Conservation (phyloP, 2,888 invertebrate species). For the Protula sp. region DNA sequence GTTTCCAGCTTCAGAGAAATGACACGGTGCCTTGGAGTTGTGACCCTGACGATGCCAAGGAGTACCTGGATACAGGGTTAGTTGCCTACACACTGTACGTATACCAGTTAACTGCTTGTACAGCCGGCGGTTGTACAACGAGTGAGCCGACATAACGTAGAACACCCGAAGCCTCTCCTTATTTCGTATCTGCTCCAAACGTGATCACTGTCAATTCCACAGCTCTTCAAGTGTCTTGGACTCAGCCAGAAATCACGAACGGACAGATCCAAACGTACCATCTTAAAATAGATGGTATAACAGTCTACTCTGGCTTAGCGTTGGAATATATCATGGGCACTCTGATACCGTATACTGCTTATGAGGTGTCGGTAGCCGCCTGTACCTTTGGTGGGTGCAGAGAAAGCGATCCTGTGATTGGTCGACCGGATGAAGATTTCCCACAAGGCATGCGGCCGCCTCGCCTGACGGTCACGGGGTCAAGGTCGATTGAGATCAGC, state of each 20-base stretch:
- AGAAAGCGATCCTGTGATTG: constrained; percentile 34
- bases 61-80: constrained; percentile 37
- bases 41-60: constrained; percentile 26
- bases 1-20: constrained; percentile 46
- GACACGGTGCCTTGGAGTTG: constrained; percentile 39
- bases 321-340: constrained; percentile 22
- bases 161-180: constrained; percentile 45
- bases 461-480: constrained; percentile 38
- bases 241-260: constrained; percentile 39
- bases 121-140: constrained; percentile 46
- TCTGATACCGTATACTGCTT: constrained; percentile 40
- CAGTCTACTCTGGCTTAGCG: constrained; percentile 30
- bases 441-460: constrained; percentile 41
- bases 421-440: constrained; percentile 37
- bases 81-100: constrained; percentile 41
- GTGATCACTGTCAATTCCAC: constrained; percentile 36
- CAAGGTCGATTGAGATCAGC: constrained; percentile 44
- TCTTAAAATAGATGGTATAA: constrained; percentile 34
- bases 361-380: constrained; percentile 40
- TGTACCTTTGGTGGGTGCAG: constrained; percentile 50
- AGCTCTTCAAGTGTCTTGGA: constrained; percentile 37
- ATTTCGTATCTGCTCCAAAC: constrained; percentile 33
- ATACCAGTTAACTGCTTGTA: constrained; percentile 46
- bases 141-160: constrained; percentile 33
- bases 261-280: constrained; percentile 40